Evolutionary conservation across 2,797 vertebrate genomes (phyloP).

Genomic region (Argyrosomus regius): DNA sequence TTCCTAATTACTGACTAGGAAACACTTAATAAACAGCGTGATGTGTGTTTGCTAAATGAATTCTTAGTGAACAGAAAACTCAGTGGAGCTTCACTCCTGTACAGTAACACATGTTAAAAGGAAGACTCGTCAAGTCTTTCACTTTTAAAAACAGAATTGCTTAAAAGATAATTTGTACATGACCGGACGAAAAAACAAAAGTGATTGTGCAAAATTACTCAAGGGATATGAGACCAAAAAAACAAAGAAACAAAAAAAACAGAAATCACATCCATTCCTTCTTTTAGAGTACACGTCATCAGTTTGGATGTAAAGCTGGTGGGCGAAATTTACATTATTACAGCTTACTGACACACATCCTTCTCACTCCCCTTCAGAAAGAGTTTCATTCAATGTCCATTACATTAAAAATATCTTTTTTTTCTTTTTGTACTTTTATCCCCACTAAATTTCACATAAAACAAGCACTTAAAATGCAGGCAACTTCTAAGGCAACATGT

Average conservation of each 20-base stretch:
- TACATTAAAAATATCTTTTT: conserved; percentile 55
- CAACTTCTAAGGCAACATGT: conserved; percentile 88
- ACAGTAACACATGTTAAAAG: conserved; percentile 59
- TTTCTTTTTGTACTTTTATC: conserved; percentile 37
- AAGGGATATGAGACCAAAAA: conserved; percentile 35
- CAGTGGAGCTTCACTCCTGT: conserved; percentile 34
- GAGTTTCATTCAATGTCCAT: conserved; percentile 61
- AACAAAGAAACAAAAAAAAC: conserved; percentile 34
- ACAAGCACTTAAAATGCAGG: conserved; percentile 84
- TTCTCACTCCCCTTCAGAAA: conserved; percentile 19
- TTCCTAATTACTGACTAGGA: conserved; percentile 76
- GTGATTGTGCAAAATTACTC: conserved; percentile 80
- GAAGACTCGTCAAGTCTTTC: conserved; percentile 55
- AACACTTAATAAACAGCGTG: conserved; percentile 82
- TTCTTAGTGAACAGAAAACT: conserved; percentile 74
- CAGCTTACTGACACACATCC: conserved; percentile 58
- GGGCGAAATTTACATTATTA: conserved; percentile 52
- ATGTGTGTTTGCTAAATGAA: conserved; percentile 72
- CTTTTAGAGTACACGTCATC: conserved; percentile 43
- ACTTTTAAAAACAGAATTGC: conserved; percentile 59
- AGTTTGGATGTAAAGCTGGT: conserved; percentile 54
- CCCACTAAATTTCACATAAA: conserved; percentile 71
- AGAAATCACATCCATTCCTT: conserved; percentile 43
- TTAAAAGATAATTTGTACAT: conserved; percentile 57
- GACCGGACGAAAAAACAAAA: conserved; percentile 52